Evolutionary conservation across 2,113 vertebrate species (phyloP), one percentile per base, ranked within the genome.

Genomic region (Otolemur garnettii): DNA sequence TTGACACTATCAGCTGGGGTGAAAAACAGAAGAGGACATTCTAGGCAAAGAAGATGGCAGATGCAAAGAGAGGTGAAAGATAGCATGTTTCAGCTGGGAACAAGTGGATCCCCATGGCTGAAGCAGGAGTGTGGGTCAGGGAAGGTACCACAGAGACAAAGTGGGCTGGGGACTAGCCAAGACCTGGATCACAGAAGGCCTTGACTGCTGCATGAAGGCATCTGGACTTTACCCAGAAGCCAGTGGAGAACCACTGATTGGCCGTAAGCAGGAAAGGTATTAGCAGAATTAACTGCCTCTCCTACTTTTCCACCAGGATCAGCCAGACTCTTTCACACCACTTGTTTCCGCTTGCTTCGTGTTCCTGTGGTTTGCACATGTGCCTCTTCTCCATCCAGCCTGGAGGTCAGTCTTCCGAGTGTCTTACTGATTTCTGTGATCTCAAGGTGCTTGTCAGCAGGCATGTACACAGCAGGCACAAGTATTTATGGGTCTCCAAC

Each of bases 281-380:
- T 12, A 38, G 53, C 10, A 42, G 69, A 82, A 68, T 24, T 9
- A 33, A 45, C 1, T 28, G 22, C 7, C 10, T n/a, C 62, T 24
- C 4, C 57, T 9, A 17, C n/a, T 92, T 84, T 79, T 21, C 42
- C 59, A 82, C 1, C 91, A 55, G 7, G 55, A 45, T 8, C 75
- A 33, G 14, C 24, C 86, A 74, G 74, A 35, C 30, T 38, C 33
- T 88, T 42, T 38, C 26, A 42, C 0, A 55, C 26, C 22, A 26
- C 28, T 89, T 78, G 50, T n/a, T 77, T 59, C 24, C 7, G 1
- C 28, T 69, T 71, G 69, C 35, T 19, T 53, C n/a, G 77, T 79
- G 60, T n/a, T 72, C 38, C 42, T 42, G n/a, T 83, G 33, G 24
- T 82, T 57, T 59, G 10, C 28, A 35, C 0, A 0, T 8, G 9